Base-by-base conservation (phyloP, 2,888 invertebrate species). In the Dryadula phaetusa region DNA sequence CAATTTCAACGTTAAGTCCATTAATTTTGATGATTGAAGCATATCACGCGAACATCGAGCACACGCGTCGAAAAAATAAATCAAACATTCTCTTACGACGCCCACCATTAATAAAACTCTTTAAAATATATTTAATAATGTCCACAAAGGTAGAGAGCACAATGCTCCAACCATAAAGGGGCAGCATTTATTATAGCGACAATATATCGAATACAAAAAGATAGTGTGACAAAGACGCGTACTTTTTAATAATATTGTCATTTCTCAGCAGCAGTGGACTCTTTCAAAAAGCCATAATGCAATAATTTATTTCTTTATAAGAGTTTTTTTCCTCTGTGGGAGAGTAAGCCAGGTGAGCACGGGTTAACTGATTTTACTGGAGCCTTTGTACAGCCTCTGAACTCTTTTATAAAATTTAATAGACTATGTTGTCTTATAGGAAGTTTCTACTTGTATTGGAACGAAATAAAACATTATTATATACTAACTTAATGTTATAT, bases 201-300 rank as follows among this genome's bases (percentile, higher is more conserved):
- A 92, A 92, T 92, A 92, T 92, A 92, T 91, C 80, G 90, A 90
- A 92, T 82, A 92, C 92, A 92, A 92, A 92, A 92, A 92, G 92
- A 92, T 92, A 91, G 87, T 85, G 92, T 92, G 91, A 92, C 92
- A 92, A 92, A 90, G 91, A 91, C 77, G 89, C 86, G 86, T 89
- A 91, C 89, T 92, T 92, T 92, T 92, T 92, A 92, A 92, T 92
- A 92, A 92, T 92, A 92, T 91, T 91, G 92, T 92, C 92, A 92
- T 92, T 92, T 92, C 92, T 92, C 91, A 92, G 87, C 92, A 91
- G 91, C 87, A 92, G 85, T 92, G 92, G 91, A 92, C 92, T 92
- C 92, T 92, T 92, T 92, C 92, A 92, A 92, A 92, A 92, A 90
- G 84, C 92, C 83, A 92, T 92, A 92, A 92, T 81, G 88, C 82